phyloP scores from a whole-genome alignment of 1,140 invertebrate genomes.

The Leptinotarsa lineolata region DNA sequence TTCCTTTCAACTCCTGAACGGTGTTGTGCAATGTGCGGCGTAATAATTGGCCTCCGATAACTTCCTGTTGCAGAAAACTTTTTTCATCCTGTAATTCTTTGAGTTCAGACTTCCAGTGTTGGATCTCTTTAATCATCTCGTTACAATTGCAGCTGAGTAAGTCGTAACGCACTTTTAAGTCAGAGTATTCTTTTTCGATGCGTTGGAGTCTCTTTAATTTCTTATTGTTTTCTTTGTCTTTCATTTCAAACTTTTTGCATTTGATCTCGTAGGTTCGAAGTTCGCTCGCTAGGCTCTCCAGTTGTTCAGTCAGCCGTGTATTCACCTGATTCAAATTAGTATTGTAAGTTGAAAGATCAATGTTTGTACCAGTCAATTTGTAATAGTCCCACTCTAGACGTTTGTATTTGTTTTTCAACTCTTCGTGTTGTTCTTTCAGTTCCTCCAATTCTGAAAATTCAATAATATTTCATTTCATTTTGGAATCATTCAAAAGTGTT shows the following conservation, averaged over 20 bases:
- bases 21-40: constrained; percentile 57
- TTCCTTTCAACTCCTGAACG: constrained; percentile 61
- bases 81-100: not conserved
- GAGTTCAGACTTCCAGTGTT: not conserved
- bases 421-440: not conserved
- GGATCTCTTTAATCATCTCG: not conserved
- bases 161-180: not conserved
- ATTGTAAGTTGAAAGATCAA: constrained; percentile 6
- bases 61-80: not conserved
- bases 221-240: not conserved
- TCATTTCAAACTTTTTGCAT: not conserved
- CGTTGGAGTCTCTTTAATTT: not conserved
- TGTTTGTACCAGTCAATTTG: not conserved
- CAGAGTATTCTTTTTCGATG: not conserved
- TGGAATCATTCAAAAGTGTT: not conserved
- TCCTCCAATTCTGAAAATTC: constrained; percentile 3
- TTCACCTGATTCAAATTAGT: not conserved
- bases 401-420: not conserved
- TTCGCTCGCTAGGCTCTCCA: not conserved
- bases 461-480: not conserved
- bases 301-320: constrained; percentile 5
- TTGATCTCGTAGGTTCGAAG: not conserved
- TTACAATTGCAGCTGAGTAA: not conserved
- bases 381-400: not conserved
- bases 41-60: constrained; percentile 28